phyloP scores from a whole-genome alignment of 2,797 vertebrate genomes.

The Xiphorhynchus erythropygius region DNA sequence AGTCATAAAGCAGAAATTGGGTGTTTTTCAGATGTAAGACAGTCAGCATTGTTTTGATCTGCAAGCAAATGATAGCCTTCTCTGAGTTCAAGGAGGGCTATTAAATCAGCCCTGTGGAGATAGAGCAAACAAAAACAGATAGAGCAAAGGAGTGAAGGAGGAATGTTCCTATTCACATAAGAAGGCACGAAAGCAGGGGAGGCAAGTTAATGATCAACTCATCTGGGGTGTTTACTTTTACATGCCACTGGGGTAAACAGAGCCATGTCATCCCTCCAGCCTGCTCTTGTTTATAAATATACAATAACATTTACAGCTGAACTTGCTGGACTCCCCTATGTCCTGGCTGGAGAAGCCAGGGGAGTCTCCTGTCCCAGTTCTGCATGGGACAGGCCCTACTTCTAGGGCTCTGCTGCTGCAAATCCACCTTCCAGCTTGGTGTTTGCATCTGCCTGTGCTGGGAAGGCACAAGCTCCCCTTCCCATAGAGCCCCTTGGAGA shows the following conservation, averaged over 20 bases:
- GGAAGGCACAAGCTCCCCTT: not conserved
- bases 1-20: constrained; percentile 33
- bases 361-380: not conserved
- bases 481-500: not conserved
- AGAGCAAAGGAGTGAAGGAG: not conserved
- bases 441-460: not conserved
- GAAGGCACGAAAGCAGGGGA: constrained; percentile 10
- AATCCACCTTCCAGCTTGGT: not conserved
- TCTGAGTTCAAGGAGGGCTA: constrained; percentile 67
- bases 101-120: constrained; percentile 65
- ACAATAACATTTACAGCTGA: constrained; percentile 19
- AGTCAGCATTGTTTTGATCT: constrained; percentile 62
- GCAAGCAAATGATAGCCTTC: constrained; percentile 55
- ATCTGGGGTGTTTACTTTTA: constrained; percentile 39
- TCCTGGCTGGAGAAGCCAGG: not conserved
- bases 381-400: not conserved
- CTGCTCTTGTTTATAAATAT: constrained; percentile 27
- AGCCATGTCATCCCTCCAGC: constrained; percentile 2
- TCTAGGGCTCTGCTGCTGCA: not conserved
- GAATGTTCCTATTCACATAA: constrained; percentile 2
- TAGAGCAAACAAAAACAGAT: constrained; percentile 63
- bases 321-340: not conserved
- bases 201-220: constrained; percentile 21
- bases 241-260: constrained; percentile 54
- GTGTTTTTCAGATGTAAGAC: constrained; percentile 40